Evolutionary conservation across 2,888 invertebrate species (phyloP).

Genomic region (Cyrtodaria siliqua): DNA sequence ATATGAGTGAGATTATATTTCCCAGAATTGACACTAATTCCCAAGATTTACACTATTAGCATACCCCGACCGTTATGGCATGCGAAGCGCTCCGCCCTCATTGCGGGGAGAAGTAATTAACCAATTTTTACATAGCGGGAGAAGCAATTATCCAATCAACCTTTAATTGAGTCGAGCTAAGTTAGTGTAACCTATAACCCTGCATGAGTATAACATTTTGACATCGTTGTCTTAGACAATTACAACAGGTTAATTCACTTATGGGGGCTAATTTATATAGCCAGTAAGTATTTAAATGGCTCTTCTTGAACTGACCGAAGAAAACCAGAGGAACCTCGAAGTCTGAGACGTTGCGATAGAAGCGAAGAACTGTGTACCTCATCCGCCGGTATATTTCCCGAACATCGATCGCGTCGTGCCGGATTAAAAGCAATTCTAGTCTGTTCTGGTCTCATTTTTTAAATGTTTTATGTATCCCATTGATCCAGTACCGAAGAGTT

Average conservation of each 20-base stretch:
- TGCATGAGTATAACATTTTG: slow-evolving; percentile 11
- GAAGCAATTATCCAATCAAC: slow-evolving; percentile 61
- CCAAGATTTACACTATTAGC: slow-evolving; percentile 44
- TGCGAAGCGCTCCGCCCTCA: slow-evolving; percentile 28
- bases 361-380: no score
- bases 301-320: not conserved
- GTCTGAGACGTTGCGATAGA: no score
- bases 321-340: no score
- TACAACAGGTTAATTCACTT: not conserved
- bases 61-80: slow-evolving; percentile 15
- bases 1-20: no score
- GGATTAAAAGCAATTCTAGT: no score
- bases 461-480: no score
- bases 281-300: not conserved
- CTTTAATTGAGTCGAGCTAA: slow-evolving; percentile 43
- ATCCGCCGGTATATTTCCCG: no score
- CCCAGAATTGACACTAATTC: slow-evolving; percentile 50
- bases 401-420: no score
- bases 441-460: no score
- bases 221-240: slow-evolving; percentile 25
- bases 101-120: slow-evolving; percentile 57
- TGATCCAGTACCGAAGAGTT: no score
- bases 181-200: slow-evolving; percentile 34
- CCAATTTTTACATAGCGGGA: slow-evolving; percentile 57
- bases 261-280: not conserved